Evolutionary conservation across 1,140 invertebrate genomes (phyloP).

Genomic region (Calliphora vicina): DNA sequence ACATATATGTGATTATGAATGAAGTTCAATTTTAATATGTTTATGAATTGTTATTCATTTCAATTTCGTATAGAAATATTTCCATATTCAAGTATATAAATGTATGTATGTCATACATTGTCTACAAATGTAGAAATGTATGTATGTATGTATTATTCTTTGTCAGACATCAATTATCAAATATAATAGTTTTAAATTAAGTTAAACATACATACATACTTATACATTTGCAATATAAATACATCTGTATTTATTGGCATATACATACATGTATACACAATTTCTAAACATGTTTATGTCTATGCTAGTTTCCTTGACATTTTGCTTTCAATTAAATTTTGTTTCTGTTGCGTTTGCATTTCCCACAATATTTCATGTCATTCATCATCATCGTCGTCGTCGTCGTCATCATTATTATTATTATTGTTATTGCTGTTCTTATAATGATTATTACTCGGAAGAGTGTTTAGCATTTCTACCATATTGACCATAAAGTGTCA

Average conservation of each 20-base stretch:
- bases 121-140: neutral
- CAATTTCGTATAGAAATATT: neutral
- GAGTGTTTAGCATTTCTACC: no score
- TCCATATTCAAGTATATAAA: neutral
- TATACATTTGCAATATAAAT: no score
- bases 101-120: neutral
- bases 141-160: neutral
- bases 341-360: constrained; percentile 16
- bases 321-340: constrained; percentile 28
- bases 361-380: neutral
- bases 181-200: constrained; percentile 34
- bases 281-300: neutral
- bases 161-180: constrained; percentile 31
- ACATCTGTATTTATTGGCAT: neutral
- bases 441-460: no score
- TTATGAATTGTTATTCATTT: constrained; percentile 31
- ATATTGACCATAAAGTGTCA: no score
- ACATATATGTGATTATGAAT: neutral
- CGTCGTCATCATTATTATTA: neutral
- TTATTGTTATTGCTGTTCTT: neutral
- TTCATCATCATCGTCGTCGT: neutral
- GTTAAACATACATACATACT: neutral
- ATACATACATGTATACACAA: neutral
- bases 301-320: constrained; percentile 11
- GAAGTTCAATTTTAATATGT: constrained; percentile 30